A percentile compares a stretch with the other conserved stretches of the same genome.
phyloP scores from a whole-genome alignment of 2,113 vertebrate genomes.

The Nerophis ophidion region DNA sequence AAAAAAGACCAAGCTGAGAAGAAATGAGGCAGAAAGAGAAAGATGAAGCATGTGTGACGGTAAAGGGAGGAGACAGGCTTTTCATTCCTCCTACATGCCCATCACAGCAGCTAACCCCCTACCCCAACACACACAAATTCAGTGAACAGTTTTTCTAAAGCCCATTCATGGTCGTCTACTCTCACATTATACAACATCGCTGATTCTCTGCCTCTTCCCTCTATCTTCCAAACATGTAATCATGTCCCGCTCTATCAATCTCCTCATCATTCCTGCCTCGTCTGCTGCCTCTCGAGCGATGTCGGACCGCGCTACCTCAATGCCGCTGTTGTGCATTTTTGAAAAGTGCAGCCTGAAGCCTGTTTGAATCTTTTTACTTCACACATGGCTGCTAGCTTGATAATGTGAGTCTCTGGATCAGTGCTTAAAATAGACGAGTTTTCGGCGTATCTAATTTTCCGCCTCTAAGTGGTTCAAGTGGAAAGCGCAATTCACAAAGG shows the following conservation, averaged over 20 bases:
- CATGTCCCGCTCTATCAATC: slow-evolving; percentile 13
- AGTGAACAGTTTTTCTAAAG: slow-evolving; percentile 14
- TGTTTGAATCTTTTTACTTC: slow-evolving; percentile 11
- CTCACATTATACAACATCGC: slow-evolving; percentile 25
- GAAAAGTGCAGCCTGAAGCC: slow-evolving; percentile 10
- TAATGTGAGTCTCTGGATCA: slow-evolving; percentile 4
- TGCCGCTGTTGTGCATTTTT: slow-evolving; percentile 7
- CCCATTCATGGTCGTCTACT: slow-evolving; percentile 20
- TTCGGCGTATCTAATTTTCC: background rate
- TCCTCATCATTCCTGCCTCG: background rate
- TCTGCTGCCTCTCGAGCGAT: background rate
- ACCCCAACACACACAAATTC: slow-evolving; percentile 2
- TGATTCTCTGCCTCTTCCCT: background rate
- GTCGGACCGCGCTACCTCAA: background rate
- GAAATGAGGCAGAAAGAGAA: slow-evolving; percentile 18
- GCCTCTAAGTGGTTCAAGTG: background rate
- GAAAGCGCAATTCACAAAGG: background rate
- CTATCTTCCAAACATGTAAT: slow-evolving; percentile 27
- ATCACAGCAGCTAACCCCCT: slow-evolving; percentile 6
- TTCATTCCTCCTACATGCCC: slow-evolving; percentile 27
- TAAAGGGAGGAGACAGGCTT: slow-evolving; percentile 43
- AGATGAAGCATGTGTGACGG: slow-evolving; percentile 26
- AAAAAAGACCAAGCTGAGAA: slow-evolving; percentile 8
- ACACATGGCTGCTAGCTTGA: slow-evolving; percentile 4
- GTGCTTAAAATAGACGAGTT: background rate